Percentiles rank a stretch among this genome's conserved stretches.
Evolutionary conservation across 2,113 vertebrate species (phyloP).

Genomic region (Microtus ochrogaster): DNA sequence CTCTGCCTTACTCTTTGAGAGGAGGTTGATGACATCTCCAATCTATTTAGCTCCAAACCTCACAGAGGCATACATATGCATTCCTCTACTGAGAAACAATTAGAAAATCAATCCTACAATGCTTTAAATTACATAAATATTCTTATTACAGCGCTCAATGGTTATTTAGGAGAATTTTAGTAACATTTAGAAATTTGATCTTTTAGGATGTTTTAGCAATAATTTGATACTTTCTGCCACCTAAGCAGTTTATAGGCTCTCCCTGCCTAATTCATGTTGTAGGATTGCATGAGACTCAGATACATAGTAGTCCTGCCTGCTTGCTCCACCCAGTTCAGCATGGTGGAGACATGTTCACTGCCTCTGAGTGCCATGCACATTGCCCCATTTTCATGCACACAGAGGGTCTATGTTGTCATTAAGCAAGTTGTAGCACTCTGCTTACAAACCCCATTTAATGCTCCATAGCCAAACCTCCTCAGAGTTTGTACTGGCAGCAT

Average conservation of each 20-base stretch:
- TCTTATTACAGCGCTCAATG: not conserved
- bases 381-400: too few species aligned
- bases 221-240: not conserved
- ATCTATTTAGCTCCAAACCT: not conserved
- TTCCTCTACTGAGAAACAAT: not conserved
- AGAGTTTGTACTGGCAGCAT: too few species aligned
- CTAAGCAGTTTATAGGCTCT: not conserved
- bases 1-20: too few species aligned
- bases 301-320: too few species aligned
- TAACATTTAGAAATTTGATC: not conserved
- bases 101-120: not conserved
- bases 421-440: too few species aligned
- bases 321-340: too few species aligned
- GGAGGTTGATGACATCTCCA: not conserved
- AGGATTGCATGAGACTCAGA: not conserved
- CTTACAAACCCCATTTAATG: too few species aligned
- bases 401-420: too few species aligned
- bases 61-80: not conserved
- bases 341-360: too few species aligned
- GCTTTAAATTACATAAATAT: not conserved
- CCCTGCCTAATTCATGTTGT: not conserved
- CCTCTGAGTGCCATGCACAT: too few species aligned
- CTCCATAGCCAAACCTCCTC: too few species aligned
- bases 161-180: slow-evolving; percentile 15
- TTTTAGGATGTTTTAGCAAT: not conserved